A percentile compares a stretch with the other conserved stretches of the same genome.
Conservation (phyloP, 2,888 invertebrate genomes). For the Drosophila anomelani region DNA sequence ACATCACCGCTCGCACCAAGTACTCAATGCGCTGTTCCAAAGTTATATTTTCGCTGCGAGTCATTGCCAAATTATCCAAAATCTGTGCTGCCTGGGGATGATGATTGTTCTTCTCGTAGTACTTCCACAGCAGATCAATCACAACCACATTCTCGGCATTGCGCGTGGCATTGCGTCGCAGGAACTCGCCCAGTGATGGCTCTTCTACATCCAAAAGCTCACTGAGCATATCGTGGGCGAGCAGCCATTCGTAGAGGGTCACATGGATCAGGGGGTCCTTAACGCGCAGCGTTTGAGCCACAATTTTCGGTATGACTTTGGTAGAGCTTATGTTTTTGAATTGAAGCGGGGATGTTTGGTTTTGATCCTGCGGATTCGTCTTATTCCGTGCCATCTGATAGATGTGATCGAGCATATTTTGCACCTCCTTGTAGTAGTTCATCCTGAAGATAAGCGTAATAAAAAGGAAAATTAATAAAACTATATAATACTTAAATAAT, state of each 20-base stretch:
- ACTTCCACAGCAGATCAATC: slow-evolving; percentile 96
- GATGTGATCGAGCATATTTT: slow-evolving; percentile 89
- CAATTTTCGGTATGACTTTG: slow-evolving; percentile 86
- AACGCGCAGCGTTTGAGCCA: slow-evolving; percentile 88
- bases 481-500: not conserved
- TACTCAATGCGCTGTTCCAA: slow-evolving; percentile 94
- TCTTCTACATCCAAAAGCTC: slow-evolving; percentile 87
- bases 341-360: slow-evolving; percentile 1
- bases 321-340: not conserved
- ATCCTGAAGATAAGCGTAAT: slow-evolving; percentile 86
- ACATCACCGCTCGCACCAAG: slow-evolving; percentile 96
- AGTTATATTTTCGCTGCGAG: slow-evolving; percentile 89
- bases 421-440: slow-evolving; percentile 95
- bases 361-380: slow-evolving; percentile 77
- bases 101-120: slow-evolving; percentile 96
- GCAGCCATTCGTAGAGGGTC: slow-evolving; percentile 96
- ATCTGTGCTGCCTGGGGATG: slow-evolving; percentile 97
- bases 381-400: slow-evolving; percentile 78
- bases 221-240: slow-evolving; percentile 89
- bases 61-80: slow-evolving; percentile 91
- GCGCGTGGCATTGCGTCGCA: slow-evolving; percentile 84
- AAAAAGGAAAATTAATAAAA: not conserved
- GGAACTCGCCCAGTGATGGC: slow-evolving; percentile 84
- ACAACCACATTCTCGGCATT: slow-evolving; percentile 87
- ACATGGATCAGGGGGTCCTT: slow-evolving; percentile 96